Conservation (phyloP, 2,113 vertebrate species). For the Calidris pugnax region DNA sequence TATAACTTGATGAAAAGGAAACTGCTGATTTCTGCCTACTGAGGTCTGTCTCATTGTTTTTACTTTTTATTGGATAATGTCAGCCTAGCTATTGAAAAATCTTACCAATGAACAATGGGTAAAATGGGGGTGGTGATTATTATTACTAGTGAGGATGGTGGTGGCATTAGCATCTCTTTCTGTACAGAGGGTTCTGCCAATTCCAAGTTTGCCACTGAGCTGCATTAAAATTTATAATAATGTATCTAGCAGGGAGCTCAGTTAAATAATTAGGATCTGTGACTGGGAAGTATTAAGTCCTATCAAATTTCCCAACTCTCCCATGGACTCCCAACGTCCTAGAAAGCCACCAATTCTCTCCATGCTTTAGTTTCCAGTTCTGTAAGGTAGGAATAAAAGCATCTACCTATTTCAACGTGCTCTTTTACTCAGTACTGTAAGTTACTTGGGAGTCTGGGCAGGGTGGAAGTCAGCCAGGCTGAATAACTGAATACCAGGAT, state of each 20-base stretch:
- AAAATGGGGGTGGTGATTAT: neutral
- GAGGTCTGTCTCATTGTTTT: neutral
- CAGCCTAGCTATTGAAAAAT: slow-evolving; percentile 6
- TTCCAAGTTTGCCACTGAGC: neutral
- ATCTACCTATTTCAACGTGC: neutral
- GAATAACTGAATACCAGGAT: neutral
- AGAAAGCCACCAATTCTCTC: neutral
- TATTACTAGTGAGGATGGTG: neutral
- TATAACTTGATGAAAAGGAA: neutral
- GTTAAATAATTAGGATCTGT: neutral
- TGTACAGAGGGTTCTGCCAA: neutral
- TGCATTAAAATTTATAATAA: neutral
- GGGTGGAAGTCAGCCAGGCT: neutral
- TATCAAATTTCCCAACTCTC: neutral
- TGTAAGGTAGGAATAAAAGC: neutral
- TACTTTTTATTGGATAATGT: neutral
- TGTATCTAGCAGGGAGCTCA: neutral
- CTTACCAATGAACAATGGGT: neutral
- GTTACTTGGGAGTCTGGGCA: neutral
- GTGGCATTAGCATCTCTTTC: neutral
- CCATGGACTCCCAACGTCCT: neutral
- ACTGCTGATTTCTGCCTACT: neutral
- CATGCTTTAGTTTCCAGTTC: neutral
- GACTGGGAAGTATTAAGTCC: neutral
- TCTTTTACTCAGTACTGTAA: neutral